Base-by-base conservation (phyloP, 1,140 invertebrate genomes). In the Brachionus sp. region DNA sequence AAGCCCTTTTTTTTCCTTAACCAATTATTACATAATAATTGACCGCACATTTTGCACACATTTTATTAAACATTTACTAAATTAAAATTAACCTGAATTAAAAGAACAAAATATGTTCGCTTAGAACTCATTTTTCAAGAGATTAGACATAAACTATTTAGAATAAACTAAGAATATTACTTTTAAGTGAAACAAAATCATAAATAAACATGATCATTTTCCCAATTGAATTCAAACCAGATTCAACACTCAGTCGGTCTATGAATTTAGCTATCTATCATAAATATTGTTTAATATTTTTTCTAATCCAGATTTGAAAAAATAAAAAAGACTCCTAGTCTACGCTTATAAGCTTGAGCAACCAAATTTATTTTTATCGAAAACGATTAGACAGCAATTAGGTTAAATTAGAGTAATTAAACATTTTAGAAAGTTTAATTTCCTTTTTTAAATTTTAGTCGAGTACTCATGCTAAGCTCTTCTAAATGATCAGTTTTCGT, bases 181-280 rank as follows among this genome's bases (percentile, higher is more conserved):
- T 66, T 12, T 66, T 66, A 66, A 37, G 33, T 66, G 50, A 57
- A 57, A 57, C 19, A 57, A 66, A 37, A 66, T 66, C 33, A 37
- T 66, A 66, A 66, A 66, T 66, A 66, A 66, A 66, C 64, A 66
- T 66, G 64, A 66, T 66, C 64, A 66, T 66, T 66, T 66, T 66
- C 33, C 64, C 64, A 16, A 66, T 66, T 66, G 10, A 66, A 66
- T 66, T 66, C 33, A 66, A 66, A 66, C 64, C 64, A 66, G 64
- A 66, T 66, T 33, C 33, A n/a, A 66, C 25, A 66, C 64, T 6
- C n/a, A 33, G 25, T 16, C 33, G 64, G 25, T 66, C 33, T 33
- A 37, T 66, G 33, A 33, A 66, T 3, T 33, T 33, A 33, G 12
- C 25, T 66, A 37, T 33, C 25, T 66, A 66, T 33, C 13, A 29